Percentiles rank a stretch among this genome's conserved stretches.
Evolutionary conservation across 2,113 vertebrate species (phyloP).

Genomic region (Pycnonotus jocosus): DNA sequence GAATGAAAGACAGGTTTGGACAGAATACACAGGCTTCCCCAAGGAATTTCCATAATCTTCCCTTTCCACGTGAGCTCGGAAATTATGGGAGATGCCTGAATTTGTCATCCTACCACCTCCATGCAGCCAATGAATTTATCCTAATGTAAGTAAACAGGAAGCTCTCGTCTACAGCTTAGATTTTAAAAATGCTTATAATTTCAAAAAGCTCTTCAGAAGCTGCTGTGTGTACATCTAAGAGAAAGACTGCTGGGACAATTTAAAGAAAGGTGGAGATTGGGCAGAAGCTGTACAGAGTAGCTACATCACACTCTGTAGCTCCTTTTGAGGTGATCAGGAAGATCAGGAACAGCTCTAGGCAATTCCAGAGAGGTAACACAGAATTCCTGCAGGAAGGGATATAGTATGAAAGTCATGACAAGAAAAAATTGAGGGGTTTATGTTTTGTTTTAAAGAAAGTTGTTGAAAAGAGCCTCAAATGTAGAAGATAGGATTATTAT

Average conservation of each 20-base stretch:
- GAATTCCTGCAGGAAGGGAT: neutral
- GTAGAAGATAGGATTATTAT: neutral
- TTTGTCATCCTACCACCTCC: neutral
- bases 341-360: neutral
- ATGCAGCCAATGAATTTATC: neutral
- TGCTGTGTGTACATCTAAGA: neutral
- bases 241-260: neutral
- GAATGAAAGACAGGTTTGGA: neutral
- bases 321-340: neutral
- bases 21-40: neutral
- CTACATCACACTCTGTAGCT: neutral
- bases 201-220: neutral
- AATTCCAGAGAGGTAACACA: neutral
- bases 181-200: neutral
- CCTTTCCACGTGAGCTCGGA: neutral
- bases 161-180: neutral
- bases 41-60: neutral
- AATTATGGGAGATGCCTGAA: neutral
- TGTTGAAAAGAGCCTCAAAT: neutral
- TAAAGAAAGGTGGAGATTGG: neutral
- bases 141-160: neutral
- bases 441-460: neutral
- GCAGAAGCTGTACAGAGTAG: neutral
- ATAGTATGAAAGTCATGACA: neutral
- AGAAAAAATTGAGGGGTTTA: neutral